phyloP scores from a whole-genome alignment of 2,797 vertebrate genomes.

The Sebastes baramenuke region DNA sequence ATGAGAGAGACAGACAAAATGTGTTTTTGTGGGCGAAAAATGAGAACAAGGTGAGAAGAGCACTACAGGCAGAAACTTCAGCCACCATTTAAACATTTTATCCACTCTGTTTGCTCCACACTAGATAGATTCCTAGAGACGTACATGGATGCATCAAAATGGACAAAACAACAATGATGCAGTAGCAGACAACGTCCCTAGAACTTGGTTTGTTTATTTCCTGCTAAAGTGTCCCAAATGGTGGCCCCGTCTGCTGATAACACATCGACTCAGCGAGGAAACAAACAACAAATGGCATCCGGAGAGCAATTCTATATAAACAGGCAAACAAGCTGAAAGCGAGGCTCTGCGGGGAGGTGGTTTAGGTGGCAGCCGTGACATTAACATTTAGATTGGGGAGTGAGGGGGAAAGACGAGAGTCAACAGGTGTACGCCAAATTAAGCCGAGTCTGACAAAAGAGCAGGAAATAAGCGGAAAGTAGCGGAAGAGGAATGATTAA shows the following conservation, averaged over 20 bases:
- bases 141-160: neutral
- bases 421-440: constrained; percentile 66
- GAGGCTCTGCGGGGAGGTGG: neutral
- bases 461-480: constrained; percentile 58
- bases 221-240: constrained; percentile 14
- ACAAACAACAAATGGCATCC: constrained; percentile 30
- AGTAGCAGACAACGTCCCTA: neutral
- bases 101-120: neutral
- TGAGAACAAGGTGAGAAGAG: neutral
- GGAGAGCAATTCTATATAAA: constrained; percentile 19
- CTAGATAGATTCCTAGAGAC: neutral
- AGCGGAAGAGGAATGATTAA: constrained; percentile 50
- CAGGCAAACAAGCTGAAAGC: constrained; percentile 9
- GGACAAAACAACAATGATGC: neutral
- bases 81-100: neutral
- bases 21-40: neutral
- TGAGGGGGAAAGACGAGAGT: constrained; percentile 38
- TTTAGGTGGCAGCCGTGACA: constrained; percentile 40
- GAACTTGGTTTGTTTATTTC: constrained; percentile 22
- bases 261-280: neutral
- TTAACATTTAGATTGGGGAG: constrained; percentile 79
- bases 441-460: constrained; percentile 41
- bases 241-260: constrained; percentile 9
- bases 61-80: neutral
- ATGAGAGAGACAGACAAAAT: constrained; percentile 7